A percentile compares a stretch with the other conserved stretches of the same genome.
These are phyloP conservation scores for Crematogaster levior DNA, from an alignment of 2,888 invertebrate genomes.

Conservation along the genomic window DNA sequence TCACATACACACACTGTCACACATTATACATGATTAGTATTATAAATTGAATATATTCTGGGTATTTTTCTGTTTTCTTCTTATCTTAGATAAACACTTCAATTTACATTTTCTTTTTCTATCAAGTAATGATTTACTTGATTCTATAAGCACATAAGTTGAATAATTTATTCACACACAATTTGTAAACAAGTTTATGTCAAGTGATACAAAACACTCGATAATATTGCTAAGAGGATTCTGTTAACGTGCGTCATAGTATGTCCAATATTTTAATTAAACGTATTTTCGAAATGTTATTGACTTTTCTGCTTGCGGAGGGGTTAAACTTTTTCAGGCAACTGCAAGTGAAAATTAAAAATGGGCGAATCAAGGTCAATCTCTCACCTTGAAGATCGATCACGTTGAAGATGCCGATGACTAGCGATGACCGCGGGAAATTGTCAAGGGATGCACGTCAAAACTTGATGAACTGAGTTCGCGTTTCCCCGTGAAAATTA, in stretches of 20 bases:
- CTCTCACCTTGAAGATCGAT: conserved; percentile 64
- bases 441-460: background rate
- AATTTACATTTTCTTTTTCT: background rate
- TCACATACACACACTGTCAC: too few relatives aligned
- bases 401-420: conserved; percentile 10
- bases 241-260: background rate
- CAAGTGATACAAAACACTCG: background rate
- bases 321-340: background rate
- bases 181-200: background rate
- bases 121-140: background rate
- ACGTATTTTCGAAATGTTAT: background rate
- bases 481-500: conserved; percentile 1
- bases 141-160: background rate
- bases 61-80: too few relatives aligned
- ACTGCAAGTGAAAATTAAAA: background rate
- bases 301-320: background rate
- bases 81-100: background rate
- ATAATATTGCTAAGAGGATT: background rate
- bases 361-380: conserved; percentile 40
- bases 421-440: background rate
- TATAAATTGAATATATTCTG: background rate
- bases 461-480: background rate
- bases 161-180: background rate
- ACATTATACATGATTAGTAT: background rate
- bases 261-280: too few relatives aligned